These are phyloP conservation scores for Pocota personata DNA, from an alignment of 2,888 invertebrate genomes.

Conservation along the genomic window DNA sequence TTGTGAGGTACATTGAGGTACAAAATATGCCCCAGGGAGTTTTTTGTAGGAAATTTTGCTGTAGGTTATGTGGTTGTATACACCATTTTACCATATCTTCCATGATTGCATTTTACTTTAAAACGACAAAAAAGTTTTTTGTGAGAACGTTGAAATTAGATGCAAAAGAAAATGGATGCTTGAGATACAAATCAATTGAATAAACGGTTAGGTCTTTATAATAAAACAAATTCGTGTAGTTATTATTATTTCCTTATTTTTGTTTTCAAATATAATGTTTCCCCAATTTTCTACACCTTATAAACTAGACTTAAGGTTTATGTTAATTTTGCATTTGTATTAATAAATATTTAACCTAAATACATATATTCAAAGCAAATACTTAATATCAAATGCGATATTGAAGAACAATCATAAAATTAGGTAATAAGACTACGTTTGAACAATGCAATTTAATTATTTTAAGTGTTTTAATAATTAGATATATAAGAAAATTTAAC, in stretches of 20 bases:
- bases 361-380: conserved; percentile 15
- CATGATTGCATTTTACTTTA: too few species aligned
- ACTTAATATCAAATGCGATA: conserved; percentile 66
- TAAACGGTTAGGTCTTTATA: too few species aligned
- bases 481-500: conserved; percentile 20
- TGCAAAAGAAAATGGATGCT: too few species aligned
- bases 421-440: conserved; percentile 46
- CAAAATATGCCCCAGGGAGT: too few species aligned
- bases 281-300: not conserved
- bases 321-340: conserved; percentile 65
- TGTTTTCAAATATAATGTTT: not conserved
- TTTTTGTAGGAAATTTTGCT: too few species aligned
- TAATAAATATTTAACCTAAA: conserved; percentile 47
- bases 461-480: conserved; percentile 10
- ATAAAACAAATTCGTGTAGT: too few species aligned
- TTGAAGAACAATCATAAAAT: conserved; percentile 53
- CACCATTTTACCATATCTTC: too few species aligned
- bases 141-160: too few species aligned
- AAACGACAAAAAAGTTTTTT: too few species aligned
- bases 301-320: conserved; percentile 32
- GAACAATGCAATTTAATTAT: conserved; percentile 38
- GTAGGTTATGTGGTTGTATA: too few species aligned
- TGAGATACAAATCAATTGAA: too few species aligned
- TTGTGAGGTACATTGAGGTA: too few species aligned
- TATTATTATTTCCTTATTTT: not conserved